Percentiles rank a stretch among this genome's conserved stretches.
Conservation (phyloP, 2,113 vertebrate species). For the Phalacrocorax aristotelis region DNA sequence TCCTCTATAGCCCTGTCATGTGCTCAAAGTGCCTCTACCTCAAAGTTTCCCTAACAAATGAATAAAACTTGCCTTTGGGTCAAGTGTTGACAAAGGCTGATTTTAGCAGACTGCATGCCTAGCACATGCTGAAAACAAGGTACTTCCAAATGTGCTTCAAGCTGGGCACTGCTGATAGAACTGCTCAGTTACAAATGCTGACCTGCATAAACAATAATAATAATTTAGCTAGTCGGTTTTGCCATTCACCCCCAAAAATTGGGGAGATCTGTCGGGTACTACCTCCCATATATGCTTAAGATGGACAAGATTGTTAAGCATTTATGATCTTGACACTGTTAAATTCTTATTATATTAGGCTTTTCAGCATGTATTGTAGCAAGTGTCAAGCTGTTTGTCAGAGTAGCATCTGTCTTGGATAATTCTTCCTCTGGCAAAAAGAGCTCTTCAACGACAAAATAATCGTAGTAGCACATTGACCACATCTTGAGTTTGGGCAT, state of each 20-base stretch:
- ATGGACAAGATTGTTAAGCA: neutral
- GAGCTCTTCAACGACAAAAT: neutral
- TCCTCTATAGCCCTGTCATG: fast-evolving
- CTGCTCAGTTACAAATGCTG: constrained; percentile 1
- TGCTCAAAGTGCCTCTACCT: neutral
- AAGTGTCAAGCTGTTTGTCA: constrained; percentile 18
- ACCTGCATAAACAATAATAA: neutral
- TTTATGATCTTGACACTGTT: neutral
- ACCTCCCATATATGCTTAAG: neutral
- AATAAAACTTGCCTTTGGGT: neutral
- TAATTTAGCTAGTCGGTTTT: neutral
- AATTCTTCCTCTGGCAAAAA: constrained; percentile 1
- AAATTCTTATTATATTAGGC: neutral
- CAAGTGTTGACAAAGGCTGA: neutral
- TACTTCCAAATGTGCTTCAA: constrained; percentile 38
- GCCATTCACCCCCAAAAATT: neutral
- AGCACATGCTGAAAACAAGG: constrained; percentile 38
- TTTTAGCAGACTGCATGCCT: constrained; percentile 5
- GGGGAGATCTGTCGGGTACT: neutral
- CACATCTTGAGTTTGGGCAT: constrained; percentile 44
- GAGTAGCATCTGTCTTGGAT: constrained; percentile 11
- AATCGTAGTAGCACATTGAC: neutral
- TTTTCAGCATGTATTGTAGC: neutral
- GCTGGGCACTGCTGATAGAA: constrained; percentile 14
- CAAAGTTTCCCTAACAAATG: neutral